phyloP scores from a whole-genome alignment of 2,113 vertebrate genomes.

The Lepus americanus region DNA sequence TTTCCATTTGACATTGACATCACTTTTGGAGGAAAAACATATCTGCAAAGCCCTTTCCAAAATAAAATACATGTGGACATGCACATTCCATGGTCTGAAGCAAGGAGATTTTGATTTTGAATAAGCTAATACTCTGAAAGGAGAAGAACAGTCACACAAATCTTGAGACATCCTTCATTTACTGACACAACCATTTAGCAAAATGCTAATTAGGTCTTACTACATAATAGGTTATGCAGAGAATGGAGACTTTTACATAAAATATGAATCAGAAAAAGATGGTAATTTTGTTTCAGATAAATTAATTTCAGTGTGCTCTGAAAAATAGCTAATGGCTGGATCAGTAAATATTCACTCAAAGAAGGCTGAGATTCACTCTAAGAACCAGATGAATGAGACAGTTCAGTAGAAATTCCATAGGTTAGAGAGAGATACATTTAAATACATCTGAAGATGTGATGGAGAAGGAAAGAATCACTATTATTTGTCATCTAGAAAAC shows the following conservation, averaged over 20 bases:
- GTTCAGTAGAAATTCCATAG: not conserved
- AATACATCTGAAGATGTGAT: not conserved
- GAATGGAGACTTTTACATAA: not conserved
- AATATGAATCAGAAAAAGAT: not conserved
- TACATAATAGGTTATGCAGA: not conserved
- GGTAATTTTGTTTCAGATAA: slow-evolving; percentile 3
- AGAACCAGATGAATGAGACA: not conserved
- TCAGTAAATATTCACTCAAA: not conserved
- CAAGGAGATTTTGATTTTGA: slow-evolving; percentile 41
- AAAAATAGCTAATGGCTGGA: not conserved
- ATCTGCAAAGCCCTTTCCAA: not conserved
- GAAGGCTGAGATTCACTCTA: not conserved
- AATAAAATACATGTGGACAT: slow-evolving; percentile 40
- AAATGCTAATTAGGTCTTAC: not conserved
- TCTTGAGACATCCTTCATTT: not conserved
- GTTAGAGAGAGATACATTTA: not conserved
- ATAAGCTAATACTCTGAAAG: slow-evolving; percentile 9
- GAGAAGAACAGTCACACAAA: not conserved
- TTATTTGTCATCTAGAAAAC: not conserved
- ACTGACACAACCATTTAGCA: not conserved
- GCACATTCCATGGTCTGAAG: not conserved
- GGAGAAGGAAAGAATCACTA: not conserved
- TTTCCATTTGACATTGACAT: slow-evolving; percentile 50
- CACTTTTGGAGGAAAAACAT: not conserved
- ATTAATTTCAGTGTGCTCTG: not conserved